phyloP scores from a whole-genome alignment of 1,140 invertebrate genomes.

The Cherax destructor region DNA sequence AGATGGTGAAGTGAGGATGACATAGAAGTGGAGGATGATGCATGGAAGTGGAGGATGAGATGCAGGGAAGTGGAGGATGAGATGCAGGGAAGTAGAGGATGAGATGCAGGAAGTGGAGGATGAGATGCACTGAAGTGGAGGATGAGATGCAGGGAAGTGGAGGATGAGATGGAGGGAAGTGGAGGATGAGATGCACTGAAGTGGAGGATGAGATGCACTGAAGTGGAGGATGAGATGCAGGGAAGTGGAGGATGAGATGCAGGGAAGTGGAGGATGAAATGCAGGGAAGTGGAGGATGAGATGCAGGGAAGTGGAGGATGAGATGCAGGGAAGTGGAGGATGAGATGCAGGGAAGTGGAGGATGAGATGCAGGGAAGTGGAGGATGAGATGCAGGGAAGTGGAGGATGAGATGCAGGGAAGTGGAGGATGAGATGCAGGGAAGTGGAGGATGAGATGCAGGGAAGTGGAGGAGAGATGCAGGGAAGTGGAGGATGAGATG shows the following conservation, averaged over 20 bases:
- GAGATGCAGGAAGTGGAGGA: no score
- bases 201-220: not conserved
- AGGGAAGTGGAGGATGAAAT: not conserved
- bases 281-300: not conserved
- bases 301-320: no score
- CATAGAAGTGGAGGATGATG: no score
- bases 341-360: constrained; percentile 14
- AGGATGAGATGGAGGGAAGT: not conserved
- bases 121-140: no score
- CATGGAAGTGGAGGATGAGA: no score
- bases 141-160: no score
- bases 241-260: not conserved
- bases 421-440: not conserved
- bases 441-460: constrained; percentile 1
- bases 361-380: not conserved
- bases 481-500: not conserved
- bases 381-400: constrained; percentile 10
- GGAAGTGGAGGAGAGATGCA: constrained; percentile 4
- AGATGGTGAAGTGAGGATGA: no score
- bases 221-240: not conserved
- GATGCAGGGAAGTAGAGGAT: no score
- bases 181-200: not conserved
- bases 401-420: no score
- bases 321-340: constrained; percentile 1
- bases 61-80: no score